A percentile compares a stretch with the other conserved stretches of the same genome.
Conservation (phyloP, 1,140 invertebrate species). For the Rhagoletis zephyria region DNA sequence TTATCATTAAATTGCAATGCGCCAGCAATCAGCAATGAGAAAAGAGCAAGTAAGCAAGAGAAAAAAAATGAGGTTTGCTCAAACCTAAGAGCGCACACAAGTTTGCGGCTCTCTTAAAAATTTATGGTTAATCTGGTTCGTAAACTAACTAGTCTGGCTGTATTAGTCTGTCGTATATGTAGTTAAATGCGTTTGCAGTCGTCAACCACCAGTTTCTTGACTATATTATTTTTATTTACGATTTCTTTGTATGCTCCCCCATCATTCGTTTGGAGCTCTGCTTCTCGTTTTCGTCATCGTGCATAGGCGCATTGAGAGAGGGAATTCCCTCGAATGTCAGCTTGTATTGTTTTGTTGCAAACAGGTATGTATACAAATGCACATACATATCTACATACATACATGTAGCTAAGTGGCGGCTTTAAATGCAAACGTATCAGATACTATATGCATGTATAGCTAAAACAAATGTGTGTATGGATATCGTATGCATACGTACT, state of each 20-base stretch:
- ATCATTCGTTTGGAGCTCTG: not conserved
- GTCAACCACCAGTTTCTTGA: too few relatives aligned
- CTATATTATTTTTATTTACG: too few relatives aligned
- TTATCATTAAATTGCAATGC: too few relatives aligned
- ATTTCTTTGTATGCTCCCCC: too few relatives aligned
- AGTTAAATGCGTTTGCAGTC: too few relatives aligned
- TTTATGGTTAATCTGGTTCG: not conserved
- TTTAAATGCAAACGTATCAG: constrained; percentile 8
- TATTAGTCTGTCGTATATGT: too few relatives aligned
- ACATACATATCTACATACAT: not conserved
- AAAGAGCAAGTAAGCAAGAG: not conserved
- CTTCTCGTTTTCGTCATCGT: not conserved
- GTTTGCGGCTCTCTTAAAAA: not conserved
- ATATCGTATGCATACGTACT: too few relatives aligned
- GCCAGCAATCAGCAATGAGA: too few relatives aligned
- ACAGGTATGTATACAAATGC: not conserved
- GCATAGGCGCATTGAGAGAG: not conserved
- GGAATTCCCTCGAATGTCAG: constrained; percentile 27
- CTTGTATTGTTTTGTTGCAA: not conserved
- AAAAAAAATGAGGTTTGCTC: not conserved
- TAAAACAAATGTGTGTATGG: too few relatives aligned
- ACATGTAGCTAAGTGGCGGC: not conserved
- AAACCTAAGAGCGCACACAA: not conserved
- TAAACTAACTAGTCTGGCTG: not conserved
- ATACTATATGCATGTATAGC: too few relatives aligned